Conservation (phyloP, 1,140 invertebrate species). For the Bombus impatiens region DNA sequence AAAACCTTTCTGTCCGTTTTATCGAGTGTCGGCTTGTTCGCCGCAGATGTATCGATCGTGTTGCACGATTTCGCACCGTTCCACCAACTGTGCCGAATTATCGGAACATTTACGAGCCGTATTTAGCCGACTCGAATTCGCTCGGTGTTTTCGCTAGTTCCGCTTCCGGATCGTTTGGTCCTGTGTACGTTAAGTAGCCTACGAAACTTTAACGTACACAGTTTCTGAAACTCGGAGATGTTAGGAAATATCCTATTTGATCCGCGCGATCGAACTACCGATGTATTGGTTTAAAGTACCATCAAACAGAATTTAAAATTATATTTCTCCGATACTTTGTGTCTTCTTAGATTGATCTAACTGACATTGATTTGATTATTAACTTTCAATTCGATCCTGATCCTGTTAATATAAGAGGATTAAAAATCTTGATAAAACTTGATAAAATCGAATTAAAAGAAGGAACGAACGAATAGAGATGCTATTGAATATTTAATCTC, state of each 20-base stretch:
- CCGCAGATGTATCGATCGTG: slow-evolving; percentile 30
- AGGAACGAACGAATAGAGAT: too few relatives aligned
- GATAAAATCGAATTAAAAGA: too few relatives aligned
- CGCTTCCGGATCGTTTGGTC: not conserved
- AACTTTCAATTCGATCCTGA: too few relatives aligned
- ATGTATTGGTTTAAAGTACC: too few relatives aligned
- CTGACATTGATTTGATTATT: too few relatives aligned
- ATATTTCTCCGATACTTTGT: not conserved
- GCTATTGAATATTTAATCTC: too few relatives aligned
- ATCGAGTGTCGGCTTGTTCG: slow-evolving; percentile 23
- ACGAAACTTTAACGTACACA: not conserved
- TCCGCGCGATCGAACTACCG: not conserved
- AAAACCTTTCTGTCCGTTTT: slow-evolving; percentile 29
- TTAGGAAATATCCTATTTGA: not conserved
- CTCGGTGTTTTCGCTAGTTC: not conserved
- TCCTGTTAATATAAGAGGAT: too few relatives aligned
- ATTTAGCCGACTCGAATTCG: slow-evolving; percentile 14
- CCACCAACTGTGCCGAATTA: slow-evolving; percentile 36
- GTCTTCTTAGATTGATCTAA: not conserved
- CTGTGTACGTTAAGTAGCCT: not conserved
- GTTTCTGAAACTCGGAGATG: not conserved
- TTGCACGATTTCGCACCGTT: slow-evolving; percentile 21
- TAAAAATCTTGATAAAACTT: too few relatives aligned
- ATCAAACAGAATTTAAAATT: not conserved
- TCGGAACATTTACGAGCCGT: slow-evolving; percentile 18